phyloP scores from a whole-genome alignment of 2,113 vertebrate species.

The Tachysurus fulvidraco region DNA sequence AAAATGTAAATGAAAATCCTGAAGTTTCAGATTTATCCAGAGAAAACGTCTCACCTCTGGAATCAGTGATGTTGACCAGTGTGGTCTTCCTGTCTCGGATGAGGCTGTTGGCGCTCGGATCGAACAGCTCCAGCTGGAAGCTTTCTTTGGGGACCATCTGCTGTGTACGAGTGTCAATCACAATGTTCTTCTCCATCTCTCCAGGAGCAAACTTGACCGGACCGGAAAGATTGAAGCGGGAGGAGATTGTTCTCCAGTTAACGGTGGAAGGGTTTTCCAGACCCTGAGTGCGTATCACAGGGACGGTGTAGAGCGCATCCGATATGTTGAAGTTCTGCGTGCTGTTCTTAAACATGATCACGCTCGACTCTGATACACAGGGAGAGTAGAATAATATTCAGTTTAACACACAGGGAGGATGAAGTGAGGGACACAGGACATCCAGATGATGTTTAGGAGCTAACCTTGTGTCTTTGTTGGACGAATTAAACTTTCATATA shows the following conservation, averaged over 20 bases:
- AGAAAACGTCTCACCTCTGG: constrained; percentile 48
- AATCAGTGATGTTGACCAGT: constrained; percentile 61
- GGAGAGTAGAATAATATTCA: neutral
- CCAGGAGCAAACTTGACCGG: constrained; percentile 68
- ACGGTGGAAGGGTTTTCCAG: constrained; percentile 62
- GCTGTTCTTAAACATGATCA: constrained; percentile 72
- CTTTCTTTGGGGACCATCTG: constrained; percentile 59
- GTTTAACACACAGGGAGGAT: neutral
- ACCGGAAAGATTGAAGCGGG: constrained; percentile 63
- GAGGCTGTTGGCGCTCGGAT: constrained; percentile 66
- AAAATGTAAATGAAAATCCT: neutral
- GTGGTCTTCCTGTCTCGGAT: constrained; percentile 73
- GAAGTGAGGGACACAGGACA: neutral
- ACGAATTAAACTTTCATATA: neutral
- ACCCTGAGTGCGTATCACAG: constrained; percentile 70
- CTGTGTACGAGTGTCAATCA: constrained; percentile 61
- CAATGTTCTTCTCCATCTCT: constrained; percentile 70
- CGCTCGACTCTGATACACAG: constrained; percentile 64
- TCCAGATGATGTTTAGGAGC: neutral
- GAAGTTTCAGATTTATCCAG: no score
- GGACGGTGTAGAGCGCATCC: constrained; percentile 67
- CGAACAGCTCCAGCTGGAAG: constrained; percentile 74
- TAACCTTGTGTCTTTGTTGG: neutral
- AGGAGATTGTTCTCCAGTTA: constrained; percentile 71
- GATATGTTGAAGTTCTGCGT: constrained; percentile 66